Conservation (phyloP, 2,888 invertebrate species). For the Drosophila eohydei region DNA sequence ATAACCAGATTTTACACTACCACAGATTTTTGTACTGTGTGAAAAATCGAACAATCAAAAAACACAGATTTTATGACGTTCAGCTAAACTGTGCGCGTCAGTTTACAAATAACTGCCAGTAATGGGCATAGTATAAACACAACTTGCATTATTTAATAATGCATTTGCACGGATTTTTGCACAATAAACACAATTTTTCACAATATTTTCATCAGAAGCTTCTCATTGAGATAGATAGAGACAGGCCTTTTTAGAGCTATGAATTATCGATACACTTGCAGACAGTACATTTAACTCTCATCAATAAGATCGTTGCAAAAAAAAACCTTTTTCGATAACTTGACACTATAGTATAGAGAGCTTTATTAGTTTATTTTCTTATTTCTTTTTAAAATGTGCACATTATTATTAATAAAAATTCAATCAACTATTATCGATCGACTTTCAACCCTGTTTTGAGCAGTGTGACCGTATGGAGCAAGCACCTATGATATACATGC, state of each 20-base stretch:
- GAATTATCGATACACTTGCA: conserved; percentile 22
- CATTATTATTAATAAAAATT: background rate
- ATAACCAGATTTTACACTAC: conserved; percentile 46
- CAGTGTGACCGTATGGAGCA: conserved; percentile 15
- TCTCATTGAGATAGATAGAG: conserved; percentile 48
- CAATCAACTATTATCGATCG: background rate
- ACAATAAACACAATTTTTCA: conserved; percentile 54
- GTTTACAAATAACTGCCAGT: conserved; percentile 28
- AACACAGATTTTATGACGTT: conserved; percentile 19
- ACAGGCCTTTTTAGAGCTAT: conserved; percentile 32
- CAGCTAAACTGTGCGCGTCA: conserved; percentile 10
- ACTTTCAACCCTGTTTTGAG: background rate
- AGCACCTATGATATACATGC: background rate
- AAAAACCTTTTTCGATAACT: background rate
- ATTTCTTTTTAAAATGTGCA: background rate
- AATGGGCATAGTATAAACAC: conserved; percentile 31
- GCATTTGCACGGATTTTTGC: conserved; percentile 36
- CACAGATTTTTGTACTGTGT: conserved; percentile 34
- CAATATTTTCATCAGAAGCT: conserved; percentile 59
- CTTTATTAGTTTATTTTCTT: background rate
- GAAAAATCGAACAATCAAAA: conserved; percentile 55
- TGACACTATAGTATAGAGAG: background rate
- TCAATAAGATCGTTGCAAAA: background rate
- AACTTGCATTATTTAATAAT: conserved; percentile 47
- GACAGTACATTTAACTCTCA: background rate